phyloP scores from a whole-genome alignment of 2,113 vertebrate genomes.

The Electrona antarctica region DNA sequence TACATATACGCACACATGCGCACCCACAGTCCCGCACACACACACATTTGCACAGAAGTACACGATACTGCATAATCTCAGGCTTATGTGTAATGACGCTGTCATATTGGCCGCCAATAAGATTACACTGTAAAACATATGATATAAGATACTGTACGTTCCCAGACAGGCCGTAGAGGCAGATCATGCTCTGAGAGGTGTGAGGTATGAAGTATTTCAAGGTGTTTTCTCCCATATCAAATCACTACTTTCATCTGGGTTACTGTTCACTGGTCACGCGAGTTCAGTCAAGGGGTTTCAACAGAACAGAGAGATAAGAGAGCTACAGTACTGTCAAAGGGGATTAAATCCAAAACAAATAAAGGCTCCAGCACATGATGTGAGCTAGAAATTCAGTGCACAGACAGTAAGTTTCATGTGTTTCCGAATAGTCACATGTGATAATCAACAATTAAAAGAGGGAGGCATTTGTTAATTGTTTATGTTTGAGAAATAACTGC shows the following conservation, averaged over 20 bases:
- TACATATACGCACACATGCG: not conserved
- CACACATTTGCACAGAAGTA: not conserved
- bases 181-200: not conserved
- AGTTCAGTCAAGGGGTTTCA: constrained; percentile 11
- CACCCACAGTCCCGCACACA: constrained; percentile 4
- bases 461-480: too few species aligned
- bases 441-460: not conserved
- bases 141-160: not conserved
- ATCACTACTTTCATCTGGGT: not conserved
- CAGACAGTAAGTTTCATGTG: too few species aligned
- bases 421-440: too few species aligned
- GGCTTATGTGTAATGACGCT: constrained; percentile 1
- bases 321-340: not conserved
- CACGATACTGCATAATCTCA: constrained; percentile 3
- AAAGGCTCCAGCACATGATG: not conserved
- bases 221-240: constrained; percentile 17
- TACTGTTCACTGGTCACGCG: not conserved
- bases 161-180: not conserved
- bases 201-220: constrained; percentile 19
- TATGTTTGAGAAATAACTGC: constrained; percentile 12
- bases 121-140: constrained; percentile 2
- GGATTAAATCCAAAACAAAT: not conserved
- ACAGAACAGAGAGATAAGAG: not conserved
- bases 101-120: not conserved
- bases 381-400: not conserved